Evolutionary conservation across 2,113 vertebrate genomes (phyloP), one percentile per base, ranked within the genome.

Genomic region (Boulengeromyrus knoepffleri): DNA sequence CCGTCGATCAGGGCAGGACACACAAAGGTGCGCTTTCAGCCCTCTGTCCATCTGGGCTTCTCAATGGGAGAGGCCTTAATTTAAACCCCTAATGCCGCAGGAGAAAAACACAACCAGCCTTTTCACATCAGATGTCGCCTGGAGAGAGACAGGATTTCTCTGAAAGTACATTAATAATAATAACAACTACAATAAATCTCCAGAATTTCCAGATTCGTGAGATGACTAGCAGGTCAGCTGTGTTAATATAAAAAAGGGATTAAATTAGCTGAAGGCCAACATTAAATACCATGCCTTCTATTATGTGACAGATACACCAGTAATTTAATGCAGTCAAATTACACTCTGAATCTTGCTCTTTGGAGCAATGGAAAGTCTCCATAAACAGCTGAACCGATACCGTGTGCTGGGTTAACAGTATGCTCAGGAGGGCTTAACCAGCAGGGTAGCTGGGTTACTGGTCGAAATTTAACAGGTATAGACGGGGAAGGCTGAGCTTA

Each of bases 1-100:
- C 52, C 56, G 39, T 21, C 39, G 47, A 46, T 62, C 56, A n/a
- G 87, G 87, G 52, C 36, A 45, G 21, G 9, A 47, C 36, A 47
- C 90, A 90, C 90, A 90, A 87, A 88, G 84, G 45, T 46, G 74
- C 87, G 52, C 89, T 93, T 92, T 92, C 90, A 92, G 89, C 90
- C n/a, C n/a, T 13, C 50, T 53, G 83, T 45, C 39, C 45, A 85
- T 80, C 74, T 80, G 74, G 74, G 13, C 74, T 42, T 8, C 74
- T 80, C 74, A 80, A 42, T 80, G 36, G 36, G 74, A 42, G 36
- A 80, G 36, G 74, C 13, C 31, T 39, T 77, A 0, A 31, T 39
- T 77, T 77, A 77, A 77, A 77, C 31, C 24, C 58, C 66, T 77
- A 77, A 77, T 36, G 5, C 31, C 27, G 17, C 9, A 2, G 27